Conservation (phyloP, 2,113 vertebrate genomes). For the Choloepus hoffmanni region DNA sequence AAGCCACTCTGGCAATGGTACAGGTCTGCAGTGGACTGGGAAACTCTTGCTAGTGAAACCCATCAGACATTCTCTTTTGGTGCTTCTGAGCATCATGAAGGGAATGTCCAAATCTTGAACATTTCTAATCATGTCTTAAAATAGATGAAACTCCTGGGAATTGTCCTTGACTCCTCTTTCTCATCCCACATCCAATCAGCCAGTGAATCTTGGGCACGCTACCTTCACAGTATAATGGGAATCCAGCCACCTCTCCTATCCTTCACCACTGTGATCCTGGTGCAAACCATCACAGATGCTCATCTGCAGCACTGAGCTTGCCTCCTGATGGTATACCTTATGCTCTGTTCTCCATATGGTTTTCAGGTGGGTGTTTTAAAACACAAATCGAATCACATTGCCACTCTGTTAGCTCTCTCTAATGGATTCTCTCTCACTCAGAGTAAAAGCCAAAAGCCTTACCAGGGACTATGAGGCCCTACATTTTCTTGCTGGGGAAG, state of each 20-base stretch:
- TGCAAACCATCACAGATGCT: not conserved
- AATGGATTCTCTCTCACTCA: not conserved
- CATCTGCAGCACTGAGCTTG: not conserved
- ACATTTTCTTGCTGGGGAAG: too few relatives aligned
- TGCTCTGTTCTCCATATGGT: not conserved
- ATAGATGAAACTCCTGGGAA: not conserved
- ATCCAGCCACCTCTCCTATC: not conserved
- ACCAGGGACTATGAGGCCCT: too few relatives aligned
- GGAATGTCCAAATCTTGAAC: not conserved
- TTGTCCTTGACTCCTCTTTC: not conserved
- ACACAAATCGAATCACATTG: not conserved
- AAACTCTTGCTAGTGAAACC: not conserved
- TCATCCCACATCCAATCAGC: not conserved
- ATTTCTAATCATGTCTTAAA: not conserved
- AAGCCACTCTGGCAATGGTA: not conserved
- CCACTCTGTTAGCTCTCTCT: not conserved
- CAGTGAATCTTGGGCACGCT: not conserved
- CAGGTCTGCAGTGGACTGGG: too few relatives aligned
- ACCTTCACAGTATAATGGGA: not conserved
- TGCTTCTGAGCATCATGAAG: not conserved
- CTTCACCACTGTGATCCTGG: not conserved
- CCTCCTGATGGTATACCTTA: not conserved
- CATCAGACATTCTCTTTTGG: not conserved
- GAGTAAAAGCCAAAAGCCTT: not conserved
- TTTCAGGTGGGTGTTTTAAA: not conserved